These are phyloP conservation scores for Aphelenchoides bicaudatus DNA, from an alignment of 2,888 invertebrate species.

Conservation along the genomic window DNA sequence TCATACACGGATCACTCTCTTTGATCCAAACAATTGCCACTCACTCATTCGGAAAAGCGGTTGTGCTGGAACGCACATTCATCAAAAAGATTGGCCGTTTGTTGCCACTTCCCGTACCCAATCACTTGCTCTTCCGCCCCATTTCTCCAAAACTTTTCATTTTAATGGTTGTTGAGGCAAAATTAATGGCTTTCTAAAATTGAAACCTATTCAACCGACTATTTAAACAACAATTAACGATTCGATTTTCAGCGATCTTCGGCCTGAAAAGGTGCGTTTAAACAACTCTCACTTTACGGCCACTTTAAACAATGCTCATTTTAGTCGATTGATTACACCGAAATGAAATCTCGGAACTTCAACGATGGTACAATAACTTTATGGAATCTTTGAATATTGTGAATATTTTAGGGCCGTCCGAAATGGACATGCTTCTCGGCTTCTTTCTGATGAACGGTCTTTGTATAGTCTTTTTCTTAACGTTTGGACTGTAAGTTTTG, in stretches of 20 bases:
- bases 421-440: constrained; percentile 57
- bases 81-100: no score
- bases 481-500: constrained; percentile 42
- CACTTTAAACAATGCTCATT: no score
- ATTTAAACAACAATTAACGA: neutral
- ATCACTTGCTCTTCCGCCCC: neutral
- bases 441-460: constrained; percentile 59
- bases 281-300: no score
- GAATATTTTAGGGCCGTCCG: no score
- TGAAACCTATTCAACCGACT: no score
- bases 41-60: no score
- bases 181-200: no score
- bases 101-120: no score
- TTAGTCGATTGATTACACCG: constrained; percentile 21
- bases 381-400: no score
- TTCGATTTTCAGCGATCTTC: constrained; percentile 25
- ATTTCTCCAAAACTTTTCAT: neutral
- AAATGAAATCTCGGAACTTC: constrained; percentile 37
- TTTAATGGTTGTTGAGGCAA: neutral
- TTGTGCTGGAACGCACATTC: no score
- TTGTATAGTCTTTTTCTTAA: constrained; percentile 54
- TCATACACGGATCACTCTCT: no score
- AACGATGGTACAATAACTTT: constrained; percentile 41
- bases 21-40: no score
- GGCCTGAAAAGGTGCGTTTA: constrained; percentile 29